Evolutionary conservation across 1,140 invertebrate genomes (phyloP).

Genomic region (Phocides pigmalion): DNA sequence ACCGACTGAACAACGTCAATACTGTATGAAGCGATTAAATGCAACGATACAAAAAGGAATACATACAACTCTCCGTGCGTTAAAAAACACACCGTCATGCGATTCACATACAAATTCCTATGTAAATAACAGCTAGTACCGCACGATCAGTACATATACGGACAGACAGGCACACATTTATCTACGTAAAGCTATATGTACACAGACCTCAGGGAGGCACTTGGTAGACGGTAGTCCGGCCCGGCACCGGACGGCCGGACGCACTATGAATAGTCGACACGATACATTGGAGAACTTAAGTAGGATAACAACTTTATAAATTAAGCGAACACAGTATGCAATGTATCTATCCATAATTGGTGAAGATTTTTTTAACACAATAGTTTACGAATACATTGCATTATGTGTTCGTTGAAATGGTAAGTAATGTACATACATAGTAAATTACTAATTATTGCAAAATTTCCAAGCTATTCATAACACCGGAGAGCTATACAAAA

Average conservation of each 20-base stretch:
- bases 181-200: conserved; percentile 73
- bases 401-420: conserved; percentile 1
- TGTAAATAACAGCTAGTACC: conserved; percentile 17
- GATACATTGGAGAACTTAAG: conserved; percentile 6
- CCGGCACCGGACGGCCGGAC: conserved; percentile 4
- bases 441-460: conserved; percentile 20
- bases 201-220: conserved; percentile 67
- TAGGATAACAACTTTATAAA: background rate
- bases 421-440: conserved; percentile 13
- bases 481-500: conserved; percentile 18
- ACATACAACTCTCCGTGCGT: background rate
- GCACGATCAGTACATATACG: conserved; percentile 27
- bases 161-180: conserved; percentile 64
- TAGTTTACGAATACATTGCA: conserved; percentile 3
- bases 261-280: conserved; percentile 10
- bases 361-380: no score
- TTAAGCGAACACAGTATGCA: conserved; percentile 9
- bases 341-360: background rate
- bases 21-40: conserved; percentile 28
- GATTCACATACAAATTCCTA: conserved; percentile 12
- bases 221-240: conserved; percentile 49
- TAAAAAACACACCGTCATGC: conserved; percentile 2
- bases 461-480: conserved; percentile 13
- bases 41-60: conserved; percentile 10
- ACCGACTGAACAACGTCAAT: conserved; percentile 9